Evolutionary conservation across 2,113 vertebrate genomes (phyloP).

Genomic region (Nothoprocta pentlandii): DNA sequence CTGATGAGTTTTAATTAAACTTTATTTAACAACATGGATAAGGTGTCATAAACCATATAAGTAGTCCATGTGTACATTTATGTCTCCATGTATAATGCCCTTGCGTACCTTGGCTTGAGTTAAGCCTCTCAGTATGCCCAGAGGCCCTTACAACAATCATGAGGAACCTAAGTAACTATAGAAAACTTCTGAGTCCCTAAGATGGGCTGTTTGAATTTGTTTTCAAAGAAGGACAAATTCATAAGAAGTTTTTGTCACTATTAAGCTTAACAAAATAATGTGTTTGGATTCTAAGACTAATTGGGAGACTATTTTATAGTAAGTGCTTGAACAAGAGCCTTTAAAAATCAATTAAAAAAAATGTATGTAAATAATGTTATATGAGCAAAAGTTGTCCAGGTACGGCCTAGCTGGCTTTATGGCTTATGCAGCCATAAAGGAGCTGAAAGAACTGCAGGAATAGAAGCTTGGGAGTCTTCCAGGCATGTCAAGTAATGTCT

Average conservation of each 20-base stretch:
- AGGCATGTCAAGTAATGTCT: not conserved
- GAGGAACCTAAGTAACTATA: not conserved
- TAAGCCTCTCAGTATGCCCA: not conserved
- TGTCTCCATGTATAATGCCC: not conserved
- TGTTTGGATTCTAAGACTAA: conserved; percentile 14
- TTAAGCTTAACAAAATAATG: not conserved
- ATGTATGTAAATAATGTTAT: not conserved
- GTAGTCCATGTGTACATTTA: not conserved
- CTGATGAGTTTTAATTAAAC: not conserved
- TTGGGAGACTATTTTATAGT: conserved; percentile 12
- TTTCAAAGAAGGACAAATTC: not conserved
- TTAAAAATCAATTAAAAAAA: not conserved
- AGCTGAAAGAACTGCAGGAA: not conserved
- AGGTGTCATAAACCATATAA: not conserved
- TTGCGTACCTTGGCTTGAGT: not conserved
- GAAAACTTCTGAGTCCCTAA: not conserved
- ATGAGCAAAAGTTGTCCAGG: not conserved
- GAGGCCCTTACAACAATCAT: not conserved
- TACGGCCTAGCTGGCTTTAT: not conserved
- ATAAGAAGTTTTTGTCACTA: not conserved
- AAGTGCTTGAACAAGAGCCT: not conserved
- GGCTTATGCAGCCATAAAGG: not conserved
- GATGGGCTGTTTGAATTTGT: not conserved
- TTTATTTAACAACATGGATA: not conserved
- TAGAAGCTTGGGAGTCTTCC: conserved; percentile 20